Percentiles rank a stretch among this genome's conserved stretches.
These are phyloP conservation scores for Lontra canadensis DNA, from an alignment of 2,113 vertebrate species.

Conservation along the genomic window DNA sequence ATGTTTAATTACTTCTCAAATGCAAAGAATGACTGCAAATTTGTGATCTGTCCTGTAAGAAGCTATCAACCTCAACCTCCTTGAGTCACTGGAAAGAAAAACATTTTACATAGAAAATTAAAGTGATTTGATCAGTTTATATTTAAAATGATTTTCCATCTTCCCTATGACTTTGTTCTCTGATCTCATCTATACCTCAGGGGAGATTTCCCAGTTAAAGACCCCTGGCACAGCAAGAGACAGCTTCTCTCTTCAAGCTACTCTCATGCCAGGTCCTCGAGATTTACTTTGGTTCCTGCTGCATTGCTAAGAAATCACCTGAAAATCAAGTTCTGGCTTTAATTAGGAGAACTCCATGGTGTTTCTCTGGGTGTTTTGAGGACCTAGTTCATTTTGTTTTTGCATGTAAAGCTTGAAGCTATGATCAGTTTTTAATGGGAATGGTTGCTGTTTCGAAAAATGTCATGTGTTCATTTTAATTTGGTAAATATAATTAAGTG, in stretches of 20 bases:
- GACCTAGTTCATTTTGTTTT: background rate
- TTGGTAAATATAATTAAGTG: constrained; percentile 1
- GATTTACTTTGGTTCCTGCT: constrained; percentile 21
- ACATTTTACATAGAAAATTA: constrained; percentile 59
- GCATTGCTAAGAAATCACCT: constrained; percentile 45
- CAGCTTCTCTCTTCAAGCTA: background rate
- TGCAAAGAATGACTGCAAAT: constrained; percentile 67
- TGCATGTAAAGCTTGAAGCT: background rate
- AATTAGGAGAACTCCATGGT: constrained; percentile 18
- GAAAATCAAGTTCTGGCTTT: constrained; percentile 52
- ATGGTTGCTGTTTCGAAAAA: constrained; percentile 6
- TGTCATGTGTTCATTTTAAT: constrained; percentile 4
- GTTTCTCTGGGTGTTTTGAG: constrained; percentile 44
- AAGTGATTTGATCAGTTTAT: constrained; percentile 62
- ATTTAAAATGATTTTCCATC: constrained; percentile 35
- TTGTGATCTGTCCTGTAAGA: constrained; percentile 70
- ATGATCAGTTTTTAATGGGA: background rate
- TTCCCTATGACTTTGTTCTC: constrained; percentile 26
- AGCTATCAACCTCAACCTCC: constrained; percentile 67
- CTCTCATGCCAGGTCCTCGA: background rate
- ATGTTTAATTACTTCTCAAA: constrained; percentile 82
- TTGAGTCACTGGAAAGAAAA: constrained; percentile 64
- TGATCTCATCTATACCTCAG: background rate
- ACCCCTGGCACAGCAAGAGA: background rate
- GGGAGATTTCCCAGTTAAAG: background rate